A percentile compares a stretch with the other conserved stretches of the same genome.
Evolutionary conservation across 2,113 vertebrate genomes (phyloP).

Genomic region (Dipodomys ordii): DNA sequence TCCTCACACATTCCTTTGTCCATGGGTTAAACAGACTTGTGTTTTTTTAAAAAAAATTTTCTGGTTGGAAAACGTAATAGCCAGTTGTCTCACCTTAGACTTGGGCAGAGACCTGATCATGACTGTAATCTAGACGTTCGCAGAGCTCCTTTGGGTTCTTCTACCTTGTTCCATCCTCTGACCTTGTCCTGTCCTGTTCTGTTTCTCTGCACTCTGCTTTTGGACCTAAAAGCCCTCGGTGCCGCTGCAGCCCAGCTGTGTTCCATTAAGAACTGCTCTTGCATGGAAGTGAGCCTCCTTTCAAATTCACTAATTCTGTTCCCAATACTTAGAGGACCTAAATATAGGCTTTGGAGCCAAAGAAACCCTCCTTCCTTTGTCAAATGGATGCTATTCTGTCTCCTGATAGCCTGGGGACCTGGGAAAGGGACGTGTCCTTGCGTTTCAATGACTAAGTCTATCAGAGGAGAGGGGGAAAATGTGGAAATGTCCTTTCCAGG

Average conservation of each 20-base stretch:
- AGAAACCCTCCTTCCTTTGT: not conserved
- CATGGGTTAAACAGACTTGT: too few relatives aligned
- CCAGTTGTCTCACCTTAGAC: not conserved
- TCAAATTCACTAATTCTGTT: not conserved
- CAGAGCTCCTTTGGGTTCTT: not conserved
- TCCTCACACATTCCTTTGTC: fast-evolving
- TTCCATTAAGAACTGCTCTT: not conserved
- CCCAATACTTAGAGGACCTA: not conserved
- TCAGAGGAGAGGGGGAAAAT: not conserved
- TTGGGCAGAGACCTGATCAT: not conserved
- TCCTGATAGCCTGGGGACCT: not conserved
- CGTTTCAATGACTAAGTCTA: not conserved
- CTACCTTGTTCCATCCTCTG: not conserved
- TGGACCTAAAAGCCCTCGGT: fast-evolving
- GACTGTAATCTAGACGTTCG: too few relatives aligned
- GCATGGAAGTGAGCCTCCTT: not conserved
- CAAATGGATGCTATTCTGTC: not conserved
- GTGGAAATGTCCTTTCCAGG: not conserved
- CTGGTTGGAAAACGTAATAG: not conserved
- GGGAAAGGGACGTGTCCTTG: not conserved
- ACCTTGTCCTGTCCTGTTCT: not conserved
- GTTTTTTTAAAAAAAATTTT: not conserved
- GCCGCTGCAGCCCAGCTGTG: too few relatives aligned
- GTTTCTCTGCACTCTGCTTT: not conserved
- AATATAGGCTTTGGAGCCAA: not conserved